These are phyloP conservation scores for Danio rerio DNA, from an alignment of 2,113 vertebrate genomes.

Conservation along the genomic window GRCz12tu NC_133178.1:2840001-2840500, in stretches of 20 bases:
- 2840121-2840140: too few relatives aligned
- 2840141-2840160: too few relatives aligned
- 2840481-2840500: too few relatives aligned
- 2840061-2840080: conserved; percentile 52
- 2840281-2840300: conserved; percentile 71
- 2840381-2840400: conserved; percentile 77
- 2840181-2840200: conserved; percentile 66
- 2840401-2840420: conserved; percentile 74
- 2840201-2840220: conserved; percentile 75
- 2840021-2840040: conserved; percentile 61
- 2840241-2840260: conserved; percentile 76
- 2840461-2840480: too few relatives aligned
- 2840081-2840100: conserved; percentile 79
- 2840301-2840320: conserved; percentile 19
- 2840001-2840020: conserved; percentile 63
- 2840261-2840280: conserved; percentile 73
- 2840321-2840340: conserved; percentile 77
- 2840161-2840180: too few relatives aligned
- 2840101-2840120: neutral
- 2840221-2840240: conserved; percentile 74
- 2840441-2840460: too few relatives aligned
- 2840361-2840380: conserved; percentile 77
- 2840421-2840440: too few relatives aligned
- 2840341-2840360: conserved; percentile 75
- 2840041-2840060: conserved; percentile 70